Base-by-base conservation (phyloP, 2,797 vertebrate species). In the Sebastolobus altivelis region DNA sequence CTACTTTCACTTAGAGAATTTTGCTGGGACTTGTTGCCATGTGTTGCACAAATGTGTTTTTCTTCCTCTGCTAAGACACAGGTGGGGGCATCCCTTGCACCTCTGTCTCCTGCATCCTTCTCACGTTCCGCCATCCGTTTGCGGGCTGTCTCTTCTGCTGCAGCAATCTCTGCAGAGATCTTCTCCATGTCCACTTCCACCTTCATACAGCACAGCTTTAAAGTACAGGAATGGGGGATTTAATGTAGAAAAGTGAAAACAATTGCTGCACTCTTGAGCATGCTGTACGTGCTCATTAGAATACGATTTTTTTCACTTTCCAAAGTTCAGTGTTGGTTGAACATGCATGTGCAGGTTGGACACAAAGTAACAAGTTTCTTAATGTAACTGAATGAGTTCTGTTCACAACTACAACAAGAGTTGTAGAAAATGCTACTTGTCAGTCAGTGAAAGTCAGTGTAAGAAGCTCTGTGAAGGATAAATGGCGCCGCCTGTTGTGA, bases 111-210 rank as follows among this genome's bases (percentile, higher is more conserved):
- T 0, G 95, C 95, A 35, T 98, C 98, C 83, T 97, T 97, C 75
- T 98, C 97, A n/a, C 97, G 92, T 22, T 98, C 98, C 58, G 96
- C 97, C 89, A 97, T 95, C 6, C 97, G 95, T 82, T 97, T 97
- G 61, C 97, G 97, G 14, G 97, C 97, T 68, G 96, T 97, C 14
- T 99, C 99, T 86, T 99, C 99, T 0, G 98, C 98, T 25, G 98
- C 98, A 6, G 97, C 95, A 10, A 99, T 98, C 90, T 99, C 99
- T 11, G 98, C 96, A 4, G 98, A 98, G 35, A 99, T 97, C 93
- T 99, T 99, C 91, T 99, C 98, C 98, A 99, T 99, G 86, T 99
- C 98, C 88, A 99, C 99, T 91, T 99, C 99, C 75, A 99, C 98
- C 91, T 99, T 99, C 95, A 98, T 94, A 74, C 97, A 95, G 81